phyloP scores from a whole-genome alignment of 2,113 vertebrate genomes.

The Naja naja region DNA sequence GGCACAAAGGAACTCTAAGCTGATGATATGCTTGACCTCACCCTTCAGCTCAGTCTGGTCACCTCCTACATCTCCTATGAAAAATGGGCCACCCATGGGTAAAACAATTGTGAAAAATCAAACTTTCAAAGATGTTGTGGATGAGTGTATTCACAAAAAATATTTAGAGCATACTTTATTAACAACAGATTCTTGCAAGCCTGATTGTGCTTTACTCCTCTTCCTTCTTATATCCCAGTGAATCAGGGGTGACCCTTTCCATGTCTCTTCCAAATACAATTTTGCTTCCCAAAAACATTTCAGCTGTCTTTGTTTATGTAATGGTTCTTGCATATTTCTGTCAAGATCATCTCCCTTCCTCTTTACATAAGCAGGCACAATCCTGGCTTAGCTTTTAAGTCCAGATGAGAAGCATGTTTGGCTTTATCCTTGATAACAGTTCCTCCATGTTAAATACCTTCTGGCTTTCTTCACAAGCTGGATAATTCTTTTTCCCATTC shows the following conservation, averaged over 20 bases:
- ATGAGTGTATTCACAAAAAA: neutral
- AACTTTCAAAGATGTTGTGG: neutral
- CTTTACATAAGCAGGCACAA: neutral
- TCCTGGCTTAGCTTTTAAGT: neutral
- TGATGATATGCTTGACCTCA: neutral
- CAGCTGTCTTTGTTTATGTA: neutral
- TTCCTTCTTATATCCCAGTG: neutral
- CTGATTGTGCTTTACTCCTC: neutral
- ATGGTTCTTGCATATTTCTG: neutral
- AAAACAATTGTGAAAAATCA: neutral
- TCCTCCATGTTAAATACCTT: neutral
- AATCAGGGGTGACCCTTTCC: neutral
- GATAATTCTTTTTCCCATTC: neutral
- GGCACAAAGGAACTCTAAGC: neutral
- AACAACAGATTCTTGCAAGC: neutral
- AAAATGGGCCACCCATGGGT: neutral
- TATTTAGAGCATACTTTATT: neutral
- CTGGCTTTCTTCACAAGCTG: neutral
- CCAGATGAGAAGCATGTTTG: neutral
- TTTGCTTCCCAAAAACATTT: neutral
- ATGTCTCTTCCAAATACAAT: neutral
- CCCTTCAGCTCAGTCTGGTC: neutral
- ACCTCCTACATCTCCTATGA: neutral
- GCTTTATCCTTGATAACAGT: neutral
- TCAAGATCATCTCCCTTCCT: neutral